A percentile compares a stretch with the other conserved stretches of the same genome.
Evolutionary conservation across 1,140 invertebrate genomes (phyloP).

Genomic region (Musca domestica): DNA sequence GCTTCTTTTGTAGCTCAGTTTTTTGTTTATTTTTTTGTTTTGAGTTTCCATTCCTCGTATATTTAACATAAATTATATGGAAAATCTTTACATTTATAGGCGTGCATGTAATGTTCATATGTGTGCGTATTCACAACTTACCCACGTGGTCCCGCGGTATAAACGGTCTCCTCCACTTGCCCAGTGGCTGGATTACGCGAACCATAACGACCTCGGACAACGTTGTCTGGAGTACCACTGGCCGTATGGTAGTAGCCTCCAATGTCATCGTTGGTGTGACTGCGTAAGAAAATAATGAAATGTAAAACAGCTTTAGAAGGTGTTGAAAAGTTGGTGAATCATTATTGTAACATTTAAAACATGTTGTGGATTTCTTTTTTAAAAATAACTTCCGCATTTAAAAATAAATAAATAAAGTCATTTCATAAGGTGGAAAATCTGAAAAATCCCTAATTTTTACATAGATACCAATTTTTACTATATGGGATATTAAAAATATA

Average conservation of each 20-base stretch:
- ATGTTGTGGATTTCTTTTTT: too few species aligned
- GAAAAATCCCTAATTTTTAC: too few species aligned
- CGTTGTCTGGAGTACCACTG: constrained; percentile 60
- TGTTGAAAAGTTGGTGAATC: neutral
- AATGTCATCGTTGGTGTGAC: constrained; percentile 65
- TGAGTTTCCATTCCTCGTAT: neutral
- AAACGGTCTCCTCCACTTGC: constrained; percentile 64
- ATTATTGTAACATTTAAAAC: neutral
- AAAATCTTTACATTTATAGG: neutral
- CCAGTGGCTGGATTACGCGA: constrained; percentile 64
- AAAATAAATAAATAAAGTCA: too few species aligned
- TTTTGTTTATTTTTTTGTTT: neutral
- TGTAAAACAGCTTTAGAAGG: neutral
- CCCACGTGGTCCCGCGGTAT: constrained; percentile 72
- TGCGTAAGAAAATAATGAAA: constrained; percentile 34
- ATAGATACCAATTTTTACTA: too few species aligned
- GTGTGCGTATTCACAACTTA: constrained; percentile 43
- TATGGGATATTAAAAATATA: too few species aligned
- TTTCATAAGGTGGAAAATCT: too few species aligned
- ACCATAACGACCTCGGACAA: constrained; percentile 65
- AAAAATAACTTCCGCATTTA: too few species aligned
- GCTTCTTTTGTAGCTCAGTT: too few species aligned
- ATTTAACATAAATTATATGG: neutral
- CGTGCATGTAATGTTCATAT: neutral
- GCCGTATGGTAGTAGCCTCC: constrained; percentile 63